Conservation (phyloP, 2,113 vertebrate genomes). For the Urocitellus parryii region DNA sequence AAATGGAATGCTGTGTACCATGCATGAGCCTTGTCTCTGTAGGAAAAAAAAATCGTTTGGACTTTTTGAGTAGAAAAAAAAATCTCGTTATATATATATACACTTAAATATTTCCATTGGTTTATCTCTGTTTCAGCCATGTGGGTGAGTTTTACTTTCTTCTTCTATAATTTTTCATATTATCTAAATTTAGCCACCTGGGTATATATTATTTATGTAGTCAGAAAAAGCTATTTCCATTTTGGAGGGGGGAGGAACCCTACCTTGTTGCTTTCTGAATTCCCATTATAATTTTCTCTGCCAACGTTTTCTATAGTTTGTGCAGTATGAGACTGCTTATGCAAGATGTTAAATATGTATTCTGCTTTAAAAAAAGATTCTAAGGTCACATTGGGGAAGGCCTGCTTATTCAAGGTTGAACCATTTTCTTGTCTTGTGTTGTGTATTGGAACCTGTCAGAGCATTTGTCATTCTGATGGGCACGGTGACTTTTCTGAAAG, state of each 20-base stretch:
- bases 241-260: not conserved
- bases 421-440: not conserved
- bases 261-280: constrained; percentile 10
- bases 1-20: not conserved
- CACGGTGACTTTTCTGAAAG: not conserved
- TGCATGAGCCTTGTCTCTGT: not conserved
- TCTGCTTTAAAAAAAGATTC: constrained; percentile 39
- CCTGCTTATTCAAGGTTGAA: not conserved
- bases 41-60: not conserved
- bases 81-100: not conserved
- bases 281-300: constrained; percentile 39
- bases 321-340: not conserved
- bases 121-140: not conserved
- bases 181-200: constrained; percentile 38
- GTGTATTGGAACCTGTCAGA: not conserved
- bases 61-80: constrained; percentile 25
- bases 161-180: constrained; percentile 58
- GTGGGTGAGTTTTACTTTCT: constrained; percentile 45
- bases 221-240: constrained; percentile 56
- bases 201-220: constrained; percentile 60
- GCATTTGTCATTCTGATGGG: not conserved
- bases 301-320: not conserved
- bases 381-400: not conserved
- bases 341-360: constrained; percentile 52
- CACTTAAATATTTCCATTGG: constrained; percentile 9